Evolutionary conservation across 2,888 invertebrate genomes (phyloP), one percentile per base, ranked within the genome.

Genomic region (Cantharis rustica): DNA sequence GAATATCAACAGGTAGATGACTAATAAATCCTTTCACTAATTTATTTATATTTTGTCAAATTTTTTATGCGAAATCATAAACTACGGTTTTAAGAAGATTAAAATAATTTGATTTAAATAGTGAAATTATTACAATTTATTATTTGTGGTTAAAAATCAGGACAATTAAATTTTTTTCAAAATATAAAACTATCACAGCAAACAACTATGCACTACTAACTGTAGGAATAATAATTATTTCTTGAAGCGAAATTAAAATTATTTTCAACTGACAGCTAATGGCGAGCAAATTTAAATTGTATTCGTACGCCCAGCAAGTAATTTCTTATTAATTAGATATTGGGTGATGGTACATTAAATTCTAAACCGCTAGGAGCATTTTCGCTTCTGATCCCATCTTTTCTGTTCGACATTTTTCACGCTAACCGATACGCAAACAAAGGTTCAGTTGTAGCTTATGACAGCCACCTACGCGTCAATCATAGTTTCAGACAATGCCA

Each of bases 1-100:
- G 64, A 20, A 66, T 47, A 61, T 17, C 68, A 69, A 47, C 74
- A 74, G 74, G 75, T 75, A 70, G 75, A 20, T 75, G 75, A 75
- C 75, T 75, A 75, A 75, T 31, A 23, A 68, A 70, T 61, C 61
- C 16, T 26, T 20, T 47, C 31, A 47, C 63, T 66, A 66, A 72
- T 66, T 23, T 31, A 31, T 31, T 31, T 31, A 13, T 31, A 31
- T 31, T 31, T 11, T 31, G 13, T 31, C 31, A 13, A 31, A 31
- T 13, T 31, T 31, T 31, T 31, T 31, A 31, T 31, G 31, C 5
- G n/a, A 31, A 31, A 31, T n/a, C 13, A 31, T 31, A 31, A 31
- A 31, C 13, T 31, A 31, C 13, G 7, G 23, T 13, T 13, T 31
- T 13, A 31, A 5, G 5, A 31, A 31, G 13, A 31, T 31, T 31